Evolutionary conservation across 1,140 invertebrate genomes (phyloP).

Genomic region (Battus philenor): DNA sequence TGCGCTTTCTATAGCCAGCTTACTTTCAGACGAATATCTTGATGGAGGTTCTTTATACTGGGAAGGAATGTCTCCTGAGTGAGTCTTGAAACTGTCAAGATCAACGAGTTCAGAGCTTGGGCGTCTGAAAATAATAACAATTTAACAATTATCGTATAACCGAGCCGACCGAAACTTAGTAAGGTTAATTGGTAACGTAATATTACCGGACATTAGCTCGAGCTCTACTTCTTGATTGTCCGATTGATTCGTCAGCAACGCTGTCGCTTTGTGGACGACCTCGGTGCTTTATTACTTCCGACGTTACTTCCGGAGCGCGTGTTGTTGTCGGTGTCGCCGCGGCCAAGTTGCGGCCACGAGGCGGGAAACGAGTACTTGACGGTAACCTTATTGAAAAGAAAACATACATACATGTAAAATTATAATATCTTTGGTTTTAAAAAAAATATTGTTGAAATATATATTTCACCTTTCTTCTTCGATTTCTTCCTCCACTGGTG

Average conservation of each 20-base stretch:
- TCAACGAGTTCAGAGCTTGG: conserved; percentile 87
- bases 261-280: conserved; percentile 68
- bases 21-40: conserved; percentile 59
- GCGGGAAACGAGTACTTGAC: conserved; percentile 86
- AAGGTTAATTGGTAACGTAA: no score
- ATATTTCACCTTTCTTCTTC: conserved; percentile 66
- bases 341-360: conserved; percentile 79
- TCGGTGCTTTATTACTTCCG: conserved; percentile 63
- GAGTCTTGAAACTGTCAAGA: conserved; percentile 86
- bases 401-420: no score
- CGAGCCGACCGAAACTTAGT: no score
- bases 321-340: conserved; percentile 49
- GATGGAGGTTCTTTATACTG: conserved; percentile 66
- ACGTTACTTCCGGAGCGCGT: conserved; percentile 47
- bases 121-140: conserved; percentile 65
- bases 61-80: conserved; percentile 73
- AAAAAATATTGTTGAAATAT: neutral
- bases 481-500: conserved; percentile 73
- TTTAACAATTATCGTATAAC: no score
- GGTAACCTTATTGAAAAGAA: conserved; percentile 78
- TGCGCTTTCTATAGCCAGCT: conserved; percentile 48
- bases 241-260: conserved; percentile 66
- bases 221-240: conserved; percentile 67
- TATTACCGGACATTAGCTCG: conserved; percentile 71
- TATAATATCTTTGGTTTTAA: no score